These are phyloP conservation scores for Hemiprocne comata DNA, from an alignment of 2,113 vertebrate species.

Conservation along the genomic window DNA sequence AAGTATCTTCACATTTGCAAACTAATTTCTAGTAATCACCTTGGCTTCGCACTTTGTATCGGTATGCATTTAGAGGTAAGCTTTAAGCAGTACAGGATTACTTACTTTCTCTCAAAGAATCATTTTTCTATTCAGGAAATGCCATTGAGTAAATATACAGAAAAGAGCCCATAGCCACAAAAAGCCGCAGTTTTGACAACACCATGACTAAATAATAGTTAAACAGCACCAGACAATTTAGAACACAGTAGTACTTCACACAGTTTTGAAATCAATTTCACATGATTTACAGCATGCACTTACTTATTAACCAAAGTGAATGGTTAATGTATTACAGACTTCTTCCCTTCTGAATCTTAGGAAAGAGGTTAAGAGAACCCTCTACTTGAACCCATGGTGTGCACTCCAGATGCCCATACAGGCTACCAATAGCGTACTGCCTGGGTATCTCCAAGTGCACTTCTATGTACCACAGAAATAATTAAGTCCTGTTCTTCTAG, in stretches of 20 bases:
- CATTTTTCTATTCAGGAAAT: neutral
- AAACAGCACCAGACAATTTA: neutral
- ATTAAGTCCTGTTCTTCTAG: neutral
- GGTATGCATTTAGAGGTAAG: neutral
- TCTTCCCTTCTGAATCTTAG: neutral
- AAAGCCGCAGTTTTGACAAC: neutral
- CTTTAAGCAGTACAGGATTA: neutral
- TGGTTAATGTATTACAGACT: neutral
- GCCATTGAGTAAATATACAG: neutral
- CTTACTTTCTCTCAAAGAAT: neutral
- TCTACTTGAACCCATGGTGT: neutral
- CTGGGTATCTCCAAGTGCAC: neutral
- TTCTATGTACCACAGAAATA: accelerated
- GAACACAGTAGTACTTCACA: neutral
- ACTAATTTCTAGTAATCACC: neutral
- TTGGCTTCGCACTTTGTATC: neutral
- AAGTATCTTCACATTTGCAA: neutral
- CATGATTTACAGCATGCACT: neutral
- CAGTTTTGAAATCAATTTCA: neutral
- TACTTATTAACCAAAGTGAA: neutral
- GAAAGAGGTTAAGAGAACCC: neutral
- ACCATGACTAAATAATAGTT: neutral
- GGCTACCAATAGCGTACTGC: neutral
- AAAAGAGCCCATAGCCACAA: neutral
- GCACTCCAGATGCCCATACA: neutral